Conservation (phyloP, 2,888 invertebrate species). For the Ormyrus rosae region DNA sequence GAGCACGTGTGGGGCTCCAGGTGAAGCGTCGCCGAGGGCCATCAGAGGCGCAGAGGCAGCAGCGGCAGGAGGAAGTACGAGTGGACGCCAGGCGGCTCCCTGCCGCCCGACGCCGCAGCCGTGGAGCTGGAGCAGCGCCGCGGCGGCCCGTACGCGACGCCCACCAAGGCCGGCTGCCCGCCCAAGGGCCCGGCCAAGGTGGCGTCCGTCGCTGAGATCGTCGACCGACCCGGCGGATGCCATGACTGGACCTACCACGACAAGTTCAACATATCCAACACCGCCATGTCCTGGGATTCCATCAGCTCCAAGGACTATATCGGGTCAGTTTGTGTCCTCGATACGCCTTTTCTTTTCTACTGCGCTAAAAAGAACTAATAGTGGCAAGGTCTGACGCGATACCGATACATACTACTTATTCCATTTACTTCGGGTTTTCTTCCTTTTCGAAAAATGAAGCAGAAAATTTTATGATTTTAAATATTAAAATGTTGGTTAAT, state of each 20-base stretch:
- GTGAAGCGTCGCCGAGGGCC: conserved; percentile 34
- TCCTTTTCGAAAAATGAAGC: too few species aligned
- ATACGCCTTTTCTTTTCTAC: neutral
- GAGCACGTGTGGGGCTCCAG: conserved; percentile 27
- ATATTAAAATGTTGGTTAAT: too few species aligned
- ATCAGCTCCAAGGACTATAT: conserved; percentile 89
- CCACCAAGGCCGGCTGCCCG: conserved; percentile 32
- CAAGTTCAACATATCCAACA: conserved; percentile 62
- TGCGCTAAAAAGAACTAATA: conserved; percentile 9
- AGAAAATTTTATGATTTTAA: too few species aligned
- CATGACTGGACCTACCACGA: conserved; percentile 56
- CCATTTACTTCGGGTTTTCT: too few species aligned
- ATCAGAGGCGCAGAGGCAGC: conserved; percentile 8
- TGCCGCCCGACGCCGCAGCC: conserved; percentile 4
- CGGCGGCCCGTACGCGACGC: conserved; percentile 32
- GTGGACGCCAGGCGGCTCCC: too few species aligned
- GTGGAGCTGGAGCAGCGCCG: conserved; percentile 39
- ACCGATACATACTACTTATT: too few species aligned
- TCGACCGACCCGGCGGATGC: conserved; percentile 48
- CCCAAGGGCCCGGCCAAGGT: conserved; percentile 44
- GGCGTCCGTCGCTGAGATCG: conserved; percentile 50
- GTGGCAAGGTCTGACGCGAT: neutral
- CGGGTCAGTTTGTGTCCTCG: conserved; percentile 78
- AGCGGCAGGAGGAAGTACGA: neutral
- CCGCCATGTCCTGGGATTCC: conserved; percentile 90